These are phyloP conservation scores for Cheilosia soror DNA, from an alignment of 2,888 invertebrate genomes.

Conservation along the genomic window DNA sequence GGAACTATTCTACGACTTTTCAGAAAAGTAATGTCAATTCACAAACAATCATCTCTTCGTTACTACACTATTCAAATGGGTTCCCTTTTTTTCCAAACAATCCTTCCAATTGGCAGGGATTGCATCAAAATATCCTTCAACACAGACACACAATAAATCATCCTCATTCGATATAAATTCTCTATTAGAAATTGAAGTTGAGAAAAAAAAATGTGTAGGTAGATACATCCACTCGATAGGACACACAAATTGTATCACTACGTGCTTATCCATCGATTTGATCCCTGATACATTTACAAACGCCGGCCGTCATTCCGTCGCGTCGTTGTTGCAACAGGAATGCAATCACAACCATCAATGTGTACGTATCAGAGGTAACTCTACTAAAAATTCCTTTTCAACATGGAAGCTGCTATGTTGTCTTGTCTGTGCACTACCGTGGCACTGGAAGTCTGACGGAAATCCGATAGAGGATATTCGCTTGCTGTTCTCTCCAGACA, in stretches of 20 bases:
- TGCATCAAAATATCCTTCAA: neutral
- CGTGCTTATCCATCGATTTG: conserved; percentile 63
- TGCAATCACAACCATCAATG: conserved; percentile 56
- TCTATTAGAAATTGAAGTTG: neutral
- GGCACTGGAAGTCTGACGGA: conserved; percentile 36
- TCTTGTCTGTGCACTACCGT: conserved; percentile 12
- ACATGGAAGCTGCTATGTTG: conserved; percentile 10
- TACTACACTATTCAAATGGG: too few species aligned
- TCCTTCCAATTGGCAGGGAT: neutral
- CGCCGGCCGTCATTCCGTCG: conserved; percentile 36
- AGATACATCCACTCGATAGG: conserved; percentile 13
- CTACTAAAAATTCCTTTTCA: conserved; percentile 45
- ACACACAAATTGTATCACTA: conserved; percentile 53
- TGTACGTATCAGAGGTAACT: conserved; percentile 19
- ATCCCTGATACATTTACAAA: conserved; percentile 47
- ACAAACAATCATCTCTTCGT: too few species aligned
- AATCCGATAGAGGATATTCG: conserved; percentile 51
- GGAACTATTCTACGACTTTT: too few species aligned
- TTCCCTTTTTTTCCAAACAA: too few species aligned
- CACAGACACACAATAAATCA: neutral
- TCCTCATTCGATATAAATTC: neutral
- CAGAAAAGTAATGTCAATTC: too few species aligned
- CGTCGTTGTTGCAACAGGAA: conserved; percentile 54
- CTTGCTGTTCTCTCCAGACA: conserved; percentile 37
- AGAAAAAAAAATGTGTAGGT: neutral